These are phyloP conservation scores for Mylabris phalerata DNA, from an alignment of 1,140 invertebrate species.

Conservation along the genomic window DNA sequence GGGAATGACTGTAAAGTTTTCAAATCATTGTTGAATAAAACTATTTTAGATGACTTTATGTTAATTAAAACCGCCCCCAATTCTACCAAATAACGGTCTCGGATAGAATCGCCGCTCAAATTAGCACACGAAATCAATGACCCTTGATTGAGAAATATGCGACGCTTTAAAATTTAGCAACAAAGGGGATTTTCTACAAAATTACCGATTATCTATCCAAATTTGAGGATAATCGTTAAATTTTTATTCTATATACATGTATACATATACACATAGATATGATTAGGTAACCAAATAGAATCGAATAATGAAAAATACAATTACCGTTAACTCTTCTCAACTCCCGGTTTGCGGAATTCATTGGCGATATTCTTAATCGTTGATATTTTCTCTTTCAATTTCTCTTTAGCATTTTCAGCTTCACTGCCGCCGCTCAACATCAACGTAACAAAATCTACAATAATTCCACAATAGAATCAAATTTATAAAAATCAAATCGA, in stretches of 20 bases:
- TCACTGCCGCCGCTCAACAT: slow-evolving; percentile 34
- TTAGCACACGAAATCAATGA: too few species aligned
- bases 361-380: slow-evolving; percentile 39
- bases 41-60: neutral
- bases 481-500: neutral
- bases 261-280: neutral
- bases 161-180: too few species aligned
- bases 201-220: too few species aligned
- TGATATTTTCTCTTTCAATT: slow-evolving; percentile 38
- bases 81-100: too few species aligned
- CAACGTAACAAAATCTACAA: slow-evolving; percentile 43
- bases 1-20: slow-evolving; percentile 1
- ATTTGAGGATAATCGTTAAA: too few species aligned
- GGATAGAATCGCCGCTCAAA: too few species aligned
- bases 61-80: too few species aligned
- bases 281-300: neutral
- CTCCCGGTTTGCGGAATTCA: slow-evolving; percentile 38
- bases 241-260: neutral
- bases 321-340: slow-evolving; percentile 24
- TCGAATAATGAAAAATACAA: neutral
- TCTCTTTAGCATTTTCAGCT: slow-evolving; percentile 38
- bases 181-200: too few species aligned
- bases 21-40: slow-evolving; percentile 5
- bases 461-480: neutral
- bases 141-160: too few species aligned